Conservation (phyloP, 2,888 invertebrate species). For the Agrochola litura region DNA sequence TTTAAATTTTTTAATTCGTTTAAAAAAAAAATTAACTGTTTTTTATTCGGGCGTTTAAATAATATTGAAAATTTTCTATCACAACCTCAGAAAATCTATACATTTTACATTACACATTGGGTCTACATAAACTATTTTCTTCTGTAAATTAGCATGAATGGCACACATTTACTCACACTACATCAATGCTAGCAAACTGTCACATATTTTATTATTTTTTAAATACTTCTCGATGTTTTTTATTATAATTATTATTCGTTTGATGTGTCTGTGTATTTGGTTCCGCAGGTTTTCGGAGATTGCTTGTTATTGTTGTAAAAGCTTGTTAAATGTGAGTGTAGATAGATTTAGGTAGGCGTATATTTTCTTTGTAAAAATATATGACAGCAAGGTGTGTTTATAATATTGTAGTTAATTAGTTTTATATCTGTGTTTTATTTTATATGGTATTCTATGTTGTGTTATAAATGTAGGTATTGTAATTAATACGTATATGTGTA, state of each 20-base stretch:
- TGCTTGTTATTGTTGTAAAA: conserved; percentile 69
- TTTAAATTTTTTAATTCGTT: background rate
- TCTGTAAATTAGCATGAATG: conserved; percentile 77
- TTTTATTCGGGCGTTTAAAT: background rate
- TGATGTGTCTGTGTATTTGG: conserved; percentile 64
- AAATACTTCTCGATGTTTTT: conserved; percentile 61
- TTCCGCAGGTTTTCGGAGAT: conserved; percentile 60
- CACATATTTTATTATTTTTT: conserved; percentile 69
- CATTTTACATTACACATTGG: conserved; percentile 84
- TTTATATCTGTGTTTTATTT: conserved; percentile 35
- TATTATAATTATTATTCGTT: conserved; percentile 60
- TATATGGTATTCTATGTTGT: conserved; percentile 40
- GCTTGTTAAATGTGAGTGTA: conserved; percentile 74
- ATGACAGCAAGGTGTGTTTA: conserved; percentile 35
- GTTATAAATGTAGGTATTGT: conserved; percentile 43
- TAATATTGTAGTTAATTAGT: conserved; percentile 47
- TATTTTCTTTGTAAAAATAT: conserved; percentile 42
- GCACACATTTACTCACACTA: conserved; percentile 73
- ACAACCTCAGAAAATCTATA: conserved; percentile 58
- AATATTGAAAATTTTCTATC: background rate
- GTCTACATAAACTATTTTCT: conserved; percentile 78
- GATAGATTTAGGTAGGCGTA: conserved; percentile 72
- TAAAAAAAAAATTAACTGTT: background rate
- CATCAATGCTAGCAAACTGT: conserved; percentile 69
- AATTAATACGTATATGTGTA: conserved; percentile 41